Evolutionary conservation across 2,888 invertebrate genomes (phyloP), one percentile per base, ranked within the genome.

Genomic region (Leucozona laternaria): DNA sequence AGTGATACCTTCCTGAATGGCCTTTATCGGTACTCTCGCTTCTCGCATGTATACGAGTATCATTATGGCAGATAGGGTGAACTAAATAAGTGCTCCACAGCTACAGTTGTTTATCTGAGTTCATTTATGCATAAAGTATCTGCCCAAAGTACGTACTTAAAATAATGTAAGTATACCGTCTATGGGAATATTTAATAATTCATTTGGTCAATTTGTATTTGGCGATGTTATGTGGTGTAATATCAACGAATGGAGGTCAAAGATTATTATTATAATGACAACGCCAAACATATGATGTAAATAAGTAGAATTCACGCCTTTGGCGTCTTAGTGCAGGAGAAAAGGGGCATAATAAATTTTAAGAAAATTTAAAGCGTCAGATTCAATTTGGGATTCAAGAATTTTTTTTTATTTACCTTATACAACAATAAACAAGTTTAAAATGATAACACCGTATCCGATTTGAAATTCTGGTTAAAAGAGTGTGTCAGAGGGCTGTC

Each of bases 191-290:
- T 68, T 53, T 68, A 37, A 8, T 53, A 68, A 53, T 50, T 22
- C 53, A 68, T 53, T 68, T 53, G 34, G 50, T n/a, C 37, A 50
- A 53, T 53, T 68, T 53, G 37, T 66, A 22, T 20, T 62, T 68
- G 45, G 48, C 40, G 28, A 60, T 50, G 50, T 68, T 48, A 11
- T 43, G 43, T 60, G 57, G 60, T 70, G 68, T 73, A 62, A 70
- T 40, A 37, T 79, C 17, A 43, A 25, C 40, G 68, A 75, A 83
- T 83, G 73, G 79, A 62, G 73, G 73, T 55, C 80, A 80, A 53
- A 64, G 5, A 66, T 82, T 50, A 57, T 77, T 48, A 48, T 82
- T 50, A 57, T 77, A 40, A 48, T 22, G n/a, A 10, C 0, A 31
- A 31, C 13, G 5, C 7, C 7, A 45, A 3, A 45, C 6, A 2